Base-by-base conservation (phyloP, 2,113 vertebrate species). In the Otolemur garnettii region DNA sequence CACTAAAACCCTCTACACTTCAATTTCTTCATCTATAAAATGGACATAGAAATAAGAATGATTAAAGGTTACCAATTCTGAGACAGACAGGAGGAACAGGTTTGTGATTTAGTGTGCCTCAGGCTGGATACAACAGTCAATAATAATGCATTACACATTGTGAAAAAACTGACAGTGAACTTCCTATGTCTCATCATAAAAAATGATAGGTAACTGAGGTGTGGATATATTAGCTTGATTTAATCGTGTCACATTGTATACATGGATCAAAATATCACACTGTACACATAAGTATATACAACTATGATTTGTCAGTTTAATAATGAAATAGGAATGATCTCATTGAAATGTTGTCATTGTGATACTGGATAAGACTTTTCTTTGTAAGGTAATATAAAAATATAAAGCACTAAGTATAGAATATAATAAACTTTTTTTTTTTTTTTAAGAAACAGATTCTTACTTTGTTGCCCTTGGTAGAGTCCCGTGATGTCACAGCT, bases 341-440 rank as follows among this genome's bases (percentile, higher is more conserved):
- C 77, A 86, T 0, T 95, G 24, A 91, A 26, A 83, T 57, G 13
- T 5, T 91, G 19, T 64, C 30, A 86, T 24, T 69, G 60, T 80
- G 15, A 94, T 87, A 66, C 64, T 83, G 30, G 79, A 59, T n/a
- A 86, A 62, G 64, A 91, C 35, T 84, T 38, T 93, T 83, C 66
- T 81, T 72, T 57, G 88, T 38, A 90, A 93, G 66, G 74, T 81
- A 74, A 55, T 15, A 24, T 62, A 62, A 62, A 24, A 69, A 81
- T 42, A 86, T 26, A 69, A 87, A 92, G 62, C 28, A 66, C 28
- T 85, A 66, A 93, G 38, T 59, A 55, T 4, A 71, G 68, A 75
- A 50, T 17, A 42, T 45, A 78, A 75, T 68, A 90, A 83, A 81
- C 8, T 45, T 8, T 45, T 45, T 8, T 45, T 45, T 45, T 45